Percentiles rank a stretch among this genome's conserved stretches.
phyloP scores from a whole-genome alignment of 2,113 vertebrate species.

The Zapornia atra region DNA sequence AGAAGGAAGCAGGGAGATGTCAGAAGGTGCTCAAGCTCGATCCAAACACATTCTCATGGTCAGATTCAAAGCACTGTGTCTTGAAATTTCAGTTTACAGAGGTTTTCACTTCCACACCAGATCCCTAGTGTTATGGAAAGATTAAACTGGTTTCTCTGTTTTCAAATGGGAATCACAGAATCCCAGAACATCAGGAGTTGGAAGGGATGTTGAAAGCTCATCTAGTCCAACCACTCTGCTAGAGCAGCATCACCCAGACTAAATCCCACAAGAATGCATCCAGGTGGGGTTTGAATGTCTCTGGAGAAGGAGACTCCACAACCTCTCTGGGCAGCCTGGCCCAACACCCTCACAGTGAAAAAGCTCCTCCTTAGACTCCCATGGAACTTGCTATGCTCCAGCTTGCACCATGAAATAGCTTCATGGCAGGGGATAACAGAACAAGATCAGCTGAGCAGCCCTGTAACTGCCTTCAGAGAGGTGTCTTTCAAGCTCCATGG shows the following conservation, averaged over 20 bases:
- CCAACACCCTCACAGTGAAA: too few relatives aligned
- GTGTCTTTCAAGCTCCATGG: not conserved
- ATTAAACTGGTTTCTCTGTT: rapidly evolving
- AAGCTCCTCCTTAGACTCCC: too few relatives aligned
- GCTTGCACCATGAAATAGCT: not conserved
- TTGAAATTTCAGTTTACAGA: not conserved
- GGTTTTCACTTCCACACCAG: not conserved
- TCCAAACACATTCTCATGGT: rapidly evolving
- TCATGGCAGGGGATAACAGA: not conserved
- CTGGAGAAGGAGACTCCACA: too few relatives aligned
- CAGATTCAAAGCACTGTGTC: not conserved
- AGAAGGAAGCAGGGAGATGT: not conserved
- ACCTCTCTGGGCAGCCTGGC: too few relatives aligned
- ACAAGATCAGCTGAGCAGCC: not conserved
- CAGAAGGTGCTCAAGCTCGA: not conserved
- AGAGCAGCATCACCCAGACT: too few relatives aligned
- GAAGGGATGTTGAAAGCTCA: too few relatives aligned
- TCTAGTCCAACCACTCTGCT: too few relatives aligned
- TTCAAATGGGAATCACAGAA: not conserved
- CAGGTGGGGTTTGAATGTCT: too few relatives aligned
- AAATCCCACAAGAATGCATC: too few relatives aligned
- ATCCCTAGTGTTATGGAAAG: rapidly evolving
- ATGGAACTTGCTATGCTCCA: too few relatives aligned
- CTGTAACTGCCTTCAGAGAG: not conserved
- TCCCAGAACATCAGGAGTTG: too few relatives aligned